Base-by-base conservation (phyloP, 1,140 invertebrate species). In the Branchinecta lynchi region DNA sequence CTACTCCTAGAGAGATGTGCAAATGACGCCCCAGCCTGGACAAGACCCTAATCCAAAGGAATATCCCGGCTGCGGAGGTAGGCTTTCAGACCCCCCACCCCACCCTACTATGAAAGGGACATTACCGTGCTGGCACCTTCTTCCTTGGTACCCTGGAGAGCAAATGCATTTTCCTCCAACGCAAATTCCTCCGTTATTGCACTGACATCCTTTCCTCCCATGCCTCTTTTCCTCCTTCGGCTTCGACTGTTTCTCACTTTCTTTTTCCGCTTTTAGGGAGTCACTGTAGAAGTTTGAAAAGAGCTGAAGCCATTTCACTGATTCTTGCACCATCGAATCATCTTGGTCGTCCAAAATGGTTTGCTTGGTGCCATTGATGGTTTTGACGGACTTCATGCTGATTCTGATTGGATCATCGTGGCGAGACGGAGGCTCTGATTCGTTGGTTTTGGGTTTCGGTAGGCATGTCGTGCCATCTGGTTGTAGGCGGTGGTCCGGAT, bases 111-210 rank as follows among this genome's bases (percentile, higher is more conserved):
- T 5, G 32, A 32, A 32, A 32, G 32, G 32, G 32, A 32, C 32
- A 32, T 32, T 60, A 60, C 51, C 51, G 51, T 60, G 51, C 51
- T 60, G 51, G 17, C 51, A 60, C 17, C 51, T 60, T 60, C 17
- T 60, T 60, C 51, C 51, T 60, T 60, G 51, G 51, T 15, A 60
- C 6, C 51, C 51, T 15, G 51, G 51, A 15, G 51, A 60, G 51
- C 51, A 60, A 15, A 60, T 60, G 17, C 51, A 60, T 60, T 60
- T 60, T 6, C 51, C 51, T 60, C 51, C 51, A 1, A 60, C 51
- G 17, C 51, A 60, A 60, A 60, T 20, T 60, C 51, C 51, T 15
- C 17, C 17, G 6, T 60, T 60, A 20, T 60, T 12, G 6, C 51
- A 60, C 12, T 60, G 51, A 6, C 51, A 60, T 3, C 17, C 12